Percentiles rank a stretch among this genome's conserved stretches.
Conservation (phyloP, 1,140 invertebrate species). For the Bombus fervidus region DNA sequence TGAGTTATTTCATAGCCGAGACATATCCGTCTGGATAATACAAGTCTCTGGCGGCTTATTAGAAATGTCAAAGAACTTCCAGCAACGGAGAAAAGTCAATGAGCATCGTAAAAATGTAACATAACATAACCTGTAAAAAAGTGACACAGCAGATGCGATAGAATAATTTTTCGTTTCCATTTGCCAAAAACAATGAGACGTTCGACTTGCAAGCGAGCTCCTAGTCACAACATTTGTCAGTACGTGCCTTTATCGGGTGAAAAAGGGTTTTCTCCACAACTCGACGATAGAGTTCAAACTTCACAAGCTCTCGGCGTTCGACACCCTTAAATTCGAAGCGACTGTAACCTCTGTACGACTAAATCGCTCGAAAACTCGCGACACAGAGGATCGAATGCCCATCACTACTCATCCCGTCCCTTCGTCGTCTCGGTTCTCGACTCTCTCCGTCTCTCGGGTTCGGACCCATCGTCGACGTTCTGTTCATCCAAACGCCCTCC, state of each 20-base stretch:
- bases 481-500: constrained; percentile 16
- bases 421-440: neutral
- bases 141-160: too few species aligned
- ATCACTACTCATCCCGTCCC: constrained; percentile 20
- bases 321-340: constrained; percentile 17
- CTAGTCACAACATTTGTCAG: neutral
- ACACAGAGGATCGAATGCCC: constrained; percentile 36
- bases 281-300: neutral
- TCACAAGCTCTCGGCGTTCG: neutral
- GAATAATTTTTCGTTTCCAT: too few species aligned
- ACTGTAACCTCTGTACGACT: neutral
- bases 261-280: neutral
- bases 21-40: neutral
- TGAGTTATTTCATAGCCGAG: neutral
- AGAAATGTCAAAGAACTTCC: neutral
- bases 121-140: neutral
- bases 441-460: neutral
- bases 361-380: constrained; percentile 43
- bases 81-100: neutral
- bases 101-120: neutral
- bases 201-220: too few species aligned
- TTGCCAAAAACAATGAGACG: too few species aligned
- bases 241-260: neutral
- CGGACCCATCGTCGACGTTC: constrained; percentile 5
- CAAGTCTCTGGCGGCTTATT: neutral